These are phyloP conservation scores for Ypsolopha scabrella DNA, from an alignment of 2,888 invertebrate genomes.

Conservation along the genomic window DNA sequence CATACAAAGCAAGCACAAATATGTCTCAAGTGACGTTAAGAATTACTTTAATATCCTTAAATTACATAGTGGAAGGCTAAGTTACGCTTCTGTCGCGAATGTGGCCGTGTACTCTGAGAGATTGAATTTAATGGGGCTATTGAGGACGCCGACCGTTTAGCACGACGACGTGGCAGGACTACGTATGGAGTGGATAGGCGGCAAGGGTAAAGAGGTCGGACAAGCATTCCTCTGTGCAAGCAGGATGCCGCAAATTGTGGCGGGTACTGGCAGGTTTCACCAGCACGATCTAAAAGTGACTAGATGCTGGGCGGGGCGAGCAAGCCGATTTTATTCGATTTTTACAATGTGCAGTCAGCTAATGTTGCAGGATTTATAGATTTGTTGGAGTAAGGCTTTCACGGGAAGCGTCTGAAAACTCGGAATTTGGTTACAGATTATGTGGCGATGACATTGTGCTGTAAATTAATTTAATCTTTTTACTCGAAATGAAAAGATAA, in stretches of 20 bases:
- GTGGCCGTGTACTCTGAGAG: slow-evolving; percentile 22
- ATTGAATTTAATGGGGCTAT: slow-evolving; percentile 62
- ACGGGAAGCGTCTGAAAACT: too few relatives aligned
- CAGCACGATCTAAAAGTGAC: too few relatives aligned
- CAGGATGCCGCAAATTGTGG: background rate
- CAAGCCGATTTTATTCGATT: too few relatives aligned
- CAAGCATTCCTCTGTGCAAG: background rate
- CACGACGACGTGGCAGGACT: slow-evolving; percentile 4
- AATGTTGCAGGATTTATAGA: too few relatives aligned
- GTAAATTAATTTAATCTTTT: too few relatives aligned
- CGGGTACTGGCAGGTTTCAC: too few relatives aligned
- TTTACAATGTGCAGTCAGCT: too few relatives aligned
- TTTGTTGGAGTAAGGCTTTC: too few relatives aligned
- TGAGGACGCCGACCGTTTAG: slow-evolving; percentile 18
- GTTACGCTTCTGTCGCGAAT: slow-evolving; percentile 42
- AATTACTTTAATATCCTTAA: slow-evolving; percentile 46
- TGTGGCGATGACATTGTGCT: too few relatives aligned
- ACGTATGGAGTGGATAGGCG: background rate
- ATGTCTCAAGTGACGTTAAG: slow-evolving; percentile 13
- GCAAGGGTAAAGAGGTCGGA: background rate
- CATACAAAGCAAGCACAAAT: slow-evolving; percentile 34
- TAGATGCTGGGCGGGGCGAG: too few relatives aligned
- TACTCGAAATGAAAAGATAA: too few relatives aligned
- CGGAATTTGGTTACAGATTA: too few relatives aligned
- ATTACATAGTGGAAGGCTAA: slow-evolving; percentile 46